Evolutionary conservation across 2,113 vertebrate genomes (phyloP).

Genomic region (Chlorodrepanis virens): DNA sequence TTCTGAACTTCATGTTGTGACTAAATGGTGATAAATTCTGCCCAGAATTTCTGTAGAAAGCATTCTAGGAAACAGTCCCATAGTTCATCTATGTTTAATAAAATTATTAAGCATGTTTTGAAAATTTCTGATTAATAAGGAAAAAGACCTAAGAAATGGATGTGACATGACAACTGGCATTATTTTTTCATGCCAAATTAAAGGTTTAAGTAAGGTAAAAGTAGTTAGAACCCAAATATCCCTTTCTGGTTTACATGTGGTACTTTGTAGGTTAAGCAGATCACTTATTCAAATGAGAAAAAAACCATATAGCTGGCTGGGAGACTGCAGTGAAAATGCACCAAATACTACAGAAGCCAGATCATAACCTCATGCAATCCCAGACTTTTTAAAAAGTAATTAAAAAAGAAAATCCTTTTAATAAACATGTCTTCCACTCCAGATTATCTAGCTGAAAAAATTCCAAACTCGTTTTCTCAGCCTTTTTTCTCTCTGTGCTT

Average conservation of each 20-base stretch:
- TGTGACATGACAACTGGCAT: neutral
- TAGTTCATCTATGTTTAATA: neutral
- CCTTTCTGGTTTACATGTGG: neutral
- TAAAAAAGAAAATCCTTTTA: neutral
- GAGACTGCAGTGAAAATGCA: neutral
- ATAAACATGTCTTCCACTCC: neutral
- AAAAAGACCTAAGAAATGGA: neutral
- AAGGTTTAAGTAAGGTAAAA: neutral
- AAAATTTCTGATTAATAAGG: neutral
- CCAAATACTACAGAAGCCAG: neutral
- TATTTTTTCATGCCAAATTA: neutral
- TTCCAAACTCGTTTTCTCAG: neutral
- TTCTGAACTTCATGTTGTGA: neutral
- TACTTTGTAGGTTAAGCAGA: neutral
- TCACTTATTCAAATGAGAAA: neutral
- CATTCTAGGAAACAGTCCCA: neutral
- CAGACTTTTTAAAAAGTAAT: neutral
- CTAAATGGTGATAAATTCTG: neutral
- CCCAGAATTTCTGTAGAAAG: neutral
- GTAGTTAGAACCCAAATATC: neutral
- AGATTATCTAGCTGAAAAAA: neutral
- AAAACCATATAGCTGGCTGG: neutral
- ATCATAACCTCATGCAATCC: neutral
- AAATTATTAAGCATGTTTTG: neutral
- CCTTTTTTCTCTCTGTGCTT: neutral